Percentiles rank a stretch among this genome's conserved stretches.
phyloP scores from a whole-genome alignment of 2,888 invertebrate genomes.

The Achlya flavicornis region DNA sequence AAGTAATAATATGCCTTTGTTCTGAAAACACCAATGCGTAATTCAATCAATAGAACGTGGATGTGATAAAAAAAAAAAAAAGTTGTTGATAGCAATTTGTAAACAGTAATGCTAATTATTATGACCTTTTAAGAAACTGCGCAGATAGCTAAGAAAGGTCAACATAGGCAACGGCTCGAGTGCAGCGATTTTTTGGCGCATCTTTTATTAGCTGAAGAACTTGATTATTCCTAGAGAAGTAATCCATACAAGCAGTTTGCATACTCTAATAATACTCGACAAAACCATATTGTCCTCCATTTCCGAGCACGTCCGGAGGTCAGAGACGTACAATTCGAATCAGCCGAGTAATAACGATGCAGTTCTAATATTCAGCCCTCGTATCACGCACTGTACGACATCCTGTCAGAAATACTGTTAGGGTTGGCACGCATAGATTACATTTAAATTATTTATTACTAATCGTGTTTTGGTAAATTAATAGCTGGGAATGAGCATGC shows the following conservation, averaged over 20 bases:
- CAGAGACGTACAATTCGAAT: constrained; percentile 50
- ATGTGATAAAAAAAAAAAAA: not conserved
- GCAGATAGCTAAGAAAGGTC: too few species aligned
- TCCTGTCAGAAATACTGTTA: constrained; percentile 68
- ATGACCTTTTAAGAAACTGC: not conserved
- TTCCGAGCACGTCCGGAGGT: constrained; percentile 42
- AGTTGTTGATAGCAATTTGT: not conserved
- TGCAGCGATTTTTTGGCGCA: not conserved
- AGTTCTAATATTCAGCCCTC: constrained; percentile 63
- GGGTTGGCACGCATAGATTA: constrained; percentile 45
- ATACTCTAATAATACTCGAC: constrained; percentile 20
- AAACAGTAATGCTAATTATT: constrained; percentile 4
- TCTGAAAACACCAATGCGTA: not conserved
- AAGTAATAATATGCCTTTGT: not conserved
- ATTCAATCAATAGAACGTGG: not conserved
- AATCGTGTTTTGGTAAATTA: constrained; percentile 6
- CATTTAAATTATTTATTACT: constrained; percentile 17
- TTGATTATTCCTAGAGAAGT: constrained; percentile 5
- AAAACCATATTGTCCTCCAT: constrained; percentile 22
- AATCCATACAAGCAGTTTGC: constrained; percentile 16
- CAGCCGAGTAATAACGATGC: constrained; percentile 44
- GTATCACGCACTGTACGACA: constrained; percentile 60
- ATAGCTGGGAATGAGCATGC: not conserved
- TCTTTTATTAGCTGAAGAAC: not conserved
- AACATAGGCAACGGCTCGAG: too few species aligned